phyloP scores from a whole-genome alignment of 2,888 invertebrate species.

The Drosophila trichaetosa region DNA sequence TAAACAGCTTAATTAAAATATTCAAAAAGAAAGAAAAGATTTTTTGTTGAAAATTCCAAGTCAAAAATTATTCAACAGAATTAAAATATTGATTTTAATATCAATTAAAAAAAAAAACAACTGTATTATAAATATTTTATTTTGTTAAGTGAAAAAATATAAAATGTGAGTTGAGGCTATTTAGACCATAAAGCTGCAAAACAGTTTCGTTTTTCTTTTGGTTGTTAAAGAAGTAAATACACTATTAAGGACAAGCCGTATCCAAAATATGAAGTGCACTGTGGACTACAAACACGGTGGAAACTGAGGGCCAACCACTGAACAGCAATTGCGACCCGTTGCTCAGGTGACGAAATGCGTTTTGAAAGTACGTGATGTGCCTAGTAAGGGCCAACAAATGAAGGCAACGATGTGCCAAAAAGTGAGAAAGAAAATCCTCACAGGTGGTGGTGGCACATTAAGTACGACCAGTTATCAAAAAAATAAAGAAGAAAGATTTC shows the following conservation, averaged over 20 bases:
- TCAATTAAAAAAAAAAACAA: background rate
- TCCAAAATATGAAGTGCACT: background rate
- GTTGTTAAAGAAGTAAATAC: background rate
- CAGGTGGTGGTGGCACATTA: slow-evolving; percentile 51
- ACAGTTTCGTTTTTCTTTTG: background rate
- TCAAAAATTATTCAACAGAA: background rate
- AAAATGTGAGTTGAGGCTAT: background rate
- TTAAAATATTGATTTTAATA: background rate
- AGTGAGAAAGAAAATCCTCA: slow-evolving; percentile 18
- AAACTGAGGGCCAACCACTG: slow-evolving; percentile 26
- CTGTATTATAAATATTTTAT: background rate
- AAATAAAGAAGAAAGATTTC: slow-evolving; percentile 5
- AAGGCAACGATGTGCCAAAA: slow-evolving; percentile 33
- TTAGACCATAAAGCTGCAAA: background rate
- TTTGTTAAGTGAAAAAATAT: background rate
- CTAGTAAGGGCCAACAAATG: slow-evolving; percentile 54
- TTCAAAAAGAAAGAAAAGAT: background rate
- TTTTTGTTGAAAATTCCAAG: background rate
- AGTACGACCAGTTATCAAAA: slow-evolving; percentile 17
- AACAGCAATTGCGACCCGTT: slow-evolving; percentile 49
- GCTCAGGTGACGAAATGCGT: slow-evolving; percentile 76
- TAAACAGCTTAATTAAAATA: background rate
- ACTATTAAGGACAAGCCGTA: background rate
- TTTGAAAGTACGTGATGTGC: slow-evolving; percentile 71
- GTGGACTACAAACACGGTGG: background rate